Conservation (phyloP, 2,888 invertebrate genomes). For the Plutella xylostella region DNA sequence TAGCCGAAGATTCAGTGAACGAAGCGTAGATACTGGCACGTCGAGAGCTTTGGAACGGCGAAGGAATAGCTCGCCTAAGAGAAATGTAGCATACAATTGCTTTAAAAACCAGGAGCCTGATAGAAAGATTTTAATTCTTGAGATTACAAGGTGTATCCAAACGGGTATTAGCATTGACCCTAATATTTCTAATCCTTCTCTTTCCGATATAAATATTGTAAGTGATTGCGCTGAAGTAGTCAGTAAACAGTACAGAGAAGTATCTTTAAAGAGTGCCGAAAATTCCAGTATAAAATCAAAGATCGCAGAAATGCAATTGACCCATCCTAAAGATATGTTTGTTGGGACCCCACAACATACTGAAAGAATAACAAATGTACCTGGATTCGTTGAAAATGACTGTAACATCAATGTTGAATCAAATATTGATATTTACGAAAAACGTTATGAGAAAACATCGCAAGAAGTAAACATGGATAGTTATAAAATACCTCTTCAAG, state of each 20-base stretch:
- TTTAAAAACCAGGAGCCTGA: too few species aligned
- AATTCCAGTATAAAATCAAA: slow-evolving; percentile 2
- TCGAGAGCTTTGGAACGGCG: background rate
- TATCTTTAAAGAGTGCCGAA: slow-evolving; percentile 17
- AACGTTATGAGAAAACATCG: background rate
- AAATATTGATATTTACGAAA: background rate
- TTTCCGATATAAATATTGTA: slow-evolving; percentile 46
- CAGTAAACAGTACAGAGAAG: slow-evolving; percentile 30
- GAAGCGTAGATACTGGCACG: background rate
- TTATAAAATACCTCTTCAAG: slow-evolving; percentile 47
- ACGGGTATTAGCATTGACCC: slow-evolving; percentile 59
- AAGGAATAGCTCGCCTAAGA: too few species aligned
- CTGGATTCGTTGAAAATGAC: too few species aligned
- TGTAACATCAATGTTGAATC: too few species aligned
- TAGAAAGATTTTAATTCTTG: too few species aligned
- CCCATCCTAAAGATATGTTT: too few species aligned
- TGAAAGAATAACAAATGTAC: too few species aligned
- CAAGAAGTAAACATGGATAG: slow-evolving; percentile 23
- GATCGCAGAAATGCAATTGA: background rate
- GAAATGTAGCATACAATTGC: too few species aligned
- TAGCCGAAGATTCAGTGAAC: background rate
- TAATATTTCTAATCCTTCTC: slow-evolving; percentile 44
- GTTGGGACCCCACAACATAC: too few species aligned
- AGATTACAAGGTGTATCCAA: slow-evolving; percentile 46
- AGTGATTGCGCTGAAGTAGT: slow-evolving; percentile 34